Conservation (phyloP, 2,113 vertebrate genomes). For the Parotia lawesii region DNA sequence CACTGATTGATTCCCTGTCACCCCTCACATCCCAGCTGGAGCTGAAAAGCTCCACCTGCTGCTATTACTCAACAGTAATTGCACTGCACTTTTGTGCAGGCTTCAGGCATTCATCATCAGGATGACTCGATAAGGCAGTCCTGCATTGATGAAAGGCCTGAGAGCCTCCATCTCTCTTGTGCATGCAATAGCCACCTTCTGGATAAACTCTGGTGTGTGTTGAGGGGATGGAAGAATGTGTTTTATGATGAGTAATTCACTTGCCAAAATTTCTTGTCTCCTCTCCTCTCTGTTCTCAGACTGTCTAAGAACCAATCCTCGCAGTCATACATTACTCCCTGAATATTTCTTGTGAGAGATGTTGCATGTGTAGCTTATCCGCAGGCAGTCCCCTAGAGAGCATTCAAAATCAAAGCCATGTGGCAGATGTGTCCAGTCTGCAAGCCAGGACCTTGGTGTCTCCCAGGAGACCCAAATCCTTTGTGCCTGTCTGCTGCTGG, state of each 20-base stretch:
- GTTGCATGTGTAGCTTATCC: background rate
- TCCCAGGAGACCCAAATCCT: background rate
- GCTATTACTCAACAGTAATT: constrained; percentile 58
- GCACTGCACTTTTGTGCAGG: background rate
- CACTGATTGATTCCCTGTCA: background rate
- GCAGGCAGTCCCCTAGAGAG: background rate
- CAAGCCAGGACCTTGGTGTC: background rate
- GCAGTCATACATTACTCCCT: background rate
- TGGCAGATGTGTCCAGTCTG: background rate
- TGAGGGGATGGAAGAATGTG: background rate
- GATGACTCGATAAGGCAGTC: constrained; percentile 41
- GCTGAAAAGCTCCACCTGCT: constrained; percentile 40
- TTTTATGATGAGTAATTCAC: background rate
- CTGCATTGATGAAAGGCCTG: background rate
- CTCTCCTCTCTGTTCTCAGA: background rate
- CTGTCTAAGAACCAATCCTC: background rate
- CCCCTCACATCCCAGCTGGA: background rate
- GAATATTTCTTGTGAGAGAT: background rate
- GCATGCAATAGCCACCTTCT: background rate
- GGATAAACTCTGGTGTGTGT: background rate
- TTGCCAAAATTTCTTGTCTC: background rate
- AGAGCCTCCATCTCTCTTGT: background rate
- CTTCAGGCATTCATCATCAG: constrained; percentile 35
- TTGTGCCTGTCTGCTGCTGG: background rate
- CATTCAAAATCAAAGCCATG: background rate